A percentile compares a stretch with the other conserved stretches of the same genome.
Conservation (phyloP, 2,113 vertebrate species). For the Sinocyclocheilus rhinocerous region DNA sequence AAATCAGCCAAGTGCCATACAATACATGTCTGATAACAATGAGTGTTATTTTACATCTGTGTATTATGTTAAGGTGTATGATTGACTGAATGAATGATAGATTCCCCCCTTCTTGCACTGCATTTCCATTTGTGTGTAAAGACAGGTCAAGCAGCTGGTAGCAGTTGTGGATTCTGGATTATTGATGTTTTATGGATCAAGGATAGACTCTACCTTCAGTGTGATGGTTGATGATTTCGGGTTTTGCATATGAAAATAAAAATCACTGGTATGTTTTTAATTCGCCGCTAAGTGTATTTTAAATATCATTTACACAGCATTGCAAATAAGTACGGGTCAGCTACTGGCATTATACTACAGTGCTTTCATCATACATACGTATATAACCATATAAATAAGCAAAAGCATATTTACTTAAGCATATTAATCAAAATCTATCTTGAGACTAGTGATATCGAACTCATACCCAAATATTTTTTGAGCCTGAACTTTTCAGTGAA, state of each 20-base stretch:
- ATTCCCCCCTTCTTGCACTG: constrained; percentile 13
- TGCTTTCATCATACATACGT: not conserved
- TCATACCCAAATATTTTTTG: too few relatives aligned
- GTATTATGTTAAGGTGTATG: not conserved
- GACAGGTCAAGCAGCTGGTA: not conserved
- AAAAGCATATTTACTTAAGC: too few relatives aligned
- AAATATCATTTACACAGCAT: not conserved
- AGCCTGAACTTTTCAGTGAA: too few relatives aligned
- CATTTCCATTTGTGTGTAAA: constrained; percentile 21
- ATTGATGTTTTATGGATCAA: constrained; percentile 4
- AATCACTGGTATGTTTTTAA: constrained; percentile 50
- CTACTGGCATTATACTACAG: not conserved
- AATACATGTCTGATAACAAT: constrained; percentile 5
- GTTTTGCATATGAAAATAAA: constrained; percentile 54
- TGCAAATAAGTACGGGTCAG: not conserved
- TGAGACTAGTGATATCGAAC: too few relatives aligned
- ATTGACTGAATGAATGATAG: not conserved
- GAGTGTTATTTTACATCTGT: constrained; percentile 21
- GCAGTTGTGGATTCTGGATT: not conserved
- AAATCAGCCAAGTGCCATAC: constrained; percentile 29
- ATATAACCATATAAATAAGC: too few relatives aligned
- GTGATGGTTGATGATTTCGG: constrained; percentile 26
- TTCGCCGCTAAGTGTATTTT: not conserved
- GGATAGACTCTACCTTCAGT: constrained; percentile 6
- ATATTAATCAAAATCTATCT: too few relatives aligned